phyloP scores from a whole-genome alignment of 1,140 invertebrate genomes.

The Caenorhabditis brenneri region DNA sequence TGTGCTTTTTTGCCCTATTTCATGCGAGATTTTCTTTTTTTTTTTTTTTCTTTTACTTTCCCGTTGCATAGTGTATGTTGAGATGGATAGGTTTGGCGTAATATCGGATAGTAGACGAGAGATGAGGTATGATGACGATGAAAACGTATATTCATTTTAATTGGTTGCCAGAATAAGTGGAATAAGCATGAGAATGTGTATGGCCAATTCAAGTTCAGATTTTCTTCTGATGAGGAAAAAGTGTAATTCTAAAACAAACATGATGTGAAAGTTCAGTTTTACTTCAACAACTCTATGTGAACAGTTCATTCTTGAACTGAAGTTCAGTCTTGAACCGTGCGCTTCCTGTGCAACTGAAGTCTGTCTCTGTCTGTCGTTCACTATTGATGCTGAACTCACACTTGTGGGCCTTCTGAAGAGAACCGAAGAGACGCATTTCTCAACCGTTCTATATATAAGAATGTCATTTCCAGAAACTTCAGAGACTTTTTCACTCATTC shows the following conservation, averaged over 20 bases:
- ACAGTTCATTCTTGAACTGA: no score
- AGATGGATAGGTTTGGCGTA: constrained; percentile 8
- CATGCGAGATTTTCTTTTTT: background rate
- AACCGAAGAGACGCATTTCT: no score
- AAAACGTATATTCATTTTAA: constrained; percentile 28
- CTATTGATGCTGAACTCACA: no score
- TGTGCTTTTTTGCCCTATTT: background rate
- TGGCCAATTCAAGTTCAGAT: background rate
- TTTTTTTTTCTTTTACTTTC: background rate
- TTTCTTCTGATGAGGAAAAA: background rate
- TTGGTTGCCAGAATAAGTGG: constrained; percentile 37
- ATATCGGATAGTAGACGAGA: constrained; percentile 10
- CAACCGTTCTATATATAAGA: no score
- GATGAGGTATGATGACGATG: constrained; percentile 28
- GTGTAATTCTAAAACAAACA: constrained; percentile 35
- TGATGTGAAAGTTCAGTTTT: background rate
- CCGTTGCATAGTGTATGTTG: background rate
- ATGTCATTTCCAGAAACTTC: no score
- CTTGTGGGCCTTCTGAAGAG: no score
- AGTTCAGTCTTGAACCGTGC: no score
- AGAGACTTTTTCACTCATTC: no score
- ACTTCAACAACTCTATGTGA: no score
- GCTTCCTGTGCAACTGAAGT: no score
- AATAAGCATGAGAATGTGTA: constrained; percentile 38
- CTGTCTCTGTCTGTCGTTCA: no score